Conservation (phyloP, 2,797 vertebrate species). For the Dromococcyx pavoninus region DNA sequence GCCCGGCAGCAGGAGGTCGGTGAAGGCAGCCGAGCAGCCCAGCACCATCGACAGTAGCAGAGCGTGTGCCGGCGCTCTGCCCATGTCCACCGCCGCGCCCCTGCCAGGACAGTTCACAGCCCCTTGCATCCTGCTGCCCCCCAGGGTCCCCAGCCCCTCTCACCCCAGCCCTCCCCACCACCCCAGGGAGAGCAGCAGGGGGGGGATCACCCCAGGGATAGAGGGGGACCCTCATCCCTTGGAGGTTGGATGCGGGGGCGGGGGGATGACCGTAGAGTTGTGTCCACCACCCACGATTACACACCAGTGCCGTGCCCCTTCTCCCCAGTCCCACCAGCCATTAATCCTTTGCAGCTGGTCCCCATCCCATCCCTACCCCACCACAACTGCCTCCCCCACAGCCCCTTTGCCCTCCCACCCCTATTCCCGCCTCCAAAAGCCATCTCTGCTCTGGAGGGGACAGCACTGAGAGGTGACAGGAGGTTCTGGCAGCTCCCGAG, state of each 20-base stretch:
- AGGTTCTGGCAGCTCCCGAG: background rate
- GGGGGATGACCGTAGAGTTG: background rate
- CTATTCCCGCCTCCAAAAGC: background rate
- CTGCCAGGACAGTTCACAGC: conserved; percentile 49
- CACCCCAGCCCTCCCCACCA: background rate
- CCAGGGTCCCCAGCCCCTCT: background rate
- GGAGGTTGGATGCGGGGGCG: background rate
- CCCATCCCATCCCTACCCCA: background rate
- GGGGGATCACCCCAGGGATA: fast-evolving
- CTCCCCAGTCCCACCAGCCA: background rate
- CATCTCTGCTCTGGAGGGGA: background rate
- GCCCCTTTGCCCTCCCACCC: background rate
- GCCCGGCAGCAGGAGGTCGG: conserved; percentile 56
- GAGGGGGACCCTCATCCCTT: background rate
- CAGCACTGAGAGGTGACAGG: background rate
- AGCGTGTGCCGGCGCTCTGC: conserved; percentile 65
- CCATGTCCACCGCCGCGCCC: conserved; percentile 75
- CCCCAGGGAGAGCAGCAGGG: fast-evolving
- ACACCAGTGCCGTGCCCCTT: background rate
- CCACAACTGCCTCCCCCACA: background rate
- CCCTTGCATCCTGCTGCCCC: fast-evolving
- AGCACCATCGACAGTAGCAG: conserved; percentile 76
- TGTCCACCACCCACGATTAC: no score
- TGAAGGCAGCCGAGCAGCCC: conserved; percentile 73
- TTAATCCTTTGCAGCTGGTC: fast-evolving